Evolutionary conservation across 2,888 invertebrate species (phyloP).

Genomic region (Trissolcus brochymenae): DNA sequence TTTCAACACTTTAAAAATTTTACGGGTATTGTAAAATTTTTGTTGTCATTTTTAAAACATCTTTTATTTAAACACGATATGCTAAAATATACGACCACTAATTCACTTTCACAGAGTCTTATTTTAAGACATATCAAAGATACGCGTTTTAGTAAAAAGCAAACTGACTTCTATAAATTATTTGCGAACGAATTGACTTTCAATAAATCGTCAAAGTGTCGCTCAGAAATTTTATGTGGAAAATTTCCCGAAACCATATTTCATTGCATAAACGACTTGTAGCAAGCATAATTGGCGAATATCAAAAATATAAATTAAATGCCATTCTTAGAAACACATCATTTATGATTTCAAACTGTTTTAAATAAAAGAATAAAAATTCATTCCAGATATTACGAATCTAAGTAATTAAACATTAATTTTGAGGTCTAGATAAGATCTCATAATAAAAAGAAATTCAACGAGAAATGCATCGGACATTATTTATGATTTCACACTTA

Average conservation of each 20-base stretch:
- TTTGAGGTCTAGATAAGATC: too few relatives aligned
- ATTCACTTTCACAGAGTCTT: not conserved
- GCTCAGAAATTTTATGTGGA: constrained; percentile 13
- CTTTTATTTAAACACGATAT: too few relatives aligned
- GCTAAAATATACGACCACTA: not conserved
- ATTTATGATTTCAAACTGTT: too few relatives aligned
- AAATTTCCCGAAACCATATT: constrained; percentile 18
- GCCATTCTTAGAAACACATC: too few relatives aligned
- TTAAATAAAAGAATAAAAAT: too few relatives aligned
- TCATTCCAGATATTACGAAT: too few relatives aligned
- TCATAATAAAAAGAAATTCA: not conserved
- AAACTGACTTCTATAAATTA: constrained; percentile 26
- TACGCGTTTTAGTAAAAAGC: not conserved
- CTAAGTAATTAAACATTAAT: too few relatives aligned
- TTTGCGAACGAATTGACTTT: constrained; percentile 20
- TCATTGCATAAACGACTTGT: constrained; percentile 26
- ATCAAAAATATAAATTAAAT: constrained; percentile 1
- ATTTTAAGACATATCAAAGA: not conserved
- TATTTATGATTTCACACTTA: constrained; percentile 32
- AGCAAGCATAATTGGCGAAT: constrained; percentile 3
- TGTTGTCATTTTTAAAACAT: too few relatives aligned
- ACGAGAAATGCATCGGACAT: constrained; percentile 21
- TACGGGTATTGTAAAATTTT: too few relatives aligned
- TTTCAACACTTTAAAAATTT: too few relatives aligned
- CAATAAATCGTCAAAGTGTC: constrained; percentile 30